Conservation (phyloP, 1,140 invertebrate species). For the Battus philenor region DNA sequence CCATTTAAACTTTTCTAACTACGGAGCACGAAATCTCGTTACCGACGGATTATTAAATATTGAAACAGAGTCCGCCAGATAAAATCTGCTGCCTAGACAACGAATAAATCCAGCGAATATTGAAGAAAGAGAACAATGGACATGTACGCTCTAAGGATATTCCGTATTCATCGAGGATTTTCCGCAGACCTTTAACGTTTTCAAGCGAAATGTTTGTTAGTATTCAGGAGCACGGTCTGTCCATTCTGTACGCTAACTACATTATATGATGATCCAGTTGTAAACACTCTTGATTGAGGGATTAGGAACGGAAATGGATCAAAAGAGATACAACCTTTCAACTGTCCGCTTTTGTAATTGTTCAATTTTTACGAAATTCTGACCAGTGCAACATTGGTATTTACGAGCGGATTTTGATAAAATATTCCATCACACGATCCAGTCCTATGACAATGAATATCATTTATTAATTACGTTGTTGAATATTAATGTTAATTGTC, state of each 20-base stretch:
- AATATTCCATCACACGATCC: no score
- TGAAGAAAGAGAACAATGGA: conserved; percentile 53
- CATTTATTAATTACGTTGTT: no score
- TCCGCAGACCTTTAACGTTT: conserved; percentile 22
- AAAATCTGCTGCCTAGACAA: conserved; percentile 62
- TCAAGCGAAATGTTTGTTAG: conserved; percentile 31
- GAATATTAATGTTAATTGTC: no score
- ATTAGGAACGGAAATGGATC: conserved; percentile 44
- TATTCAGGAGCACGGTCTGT: conserved; percentile 60
- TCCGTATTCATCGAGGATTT: neutral
- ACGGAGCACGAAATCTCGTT: conserved; percentile 53
- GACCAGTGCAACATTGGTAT: no score
- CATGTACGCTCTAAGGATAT: conserved; percentile 18
- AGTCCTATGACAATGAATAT: no score
- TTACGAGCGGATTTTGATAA: no score
- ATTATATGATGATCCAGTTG: conserved; percentile 52
- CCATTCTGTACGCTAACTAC: conserved; percentile 28
- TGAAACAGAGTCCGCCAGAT: conserved; percentile 63
- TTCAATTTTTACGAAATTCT: neutral
- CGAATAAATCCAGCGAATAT: conserved; percentile 38
- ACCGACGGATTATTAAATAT: conserved; percentile 72
- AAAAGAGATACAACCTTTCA: conserved; percentile 42
- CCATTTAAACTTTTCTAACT: conserved; percentile 72
- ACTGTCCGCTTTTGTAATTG: conserved; percentile 18
- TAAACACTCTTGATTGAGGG: conserved; percentile 51